Evolutionary conservation across 2,888 invertebrate species (phyloP).

Genomic region (Nemapogon koenigi): DNA sequence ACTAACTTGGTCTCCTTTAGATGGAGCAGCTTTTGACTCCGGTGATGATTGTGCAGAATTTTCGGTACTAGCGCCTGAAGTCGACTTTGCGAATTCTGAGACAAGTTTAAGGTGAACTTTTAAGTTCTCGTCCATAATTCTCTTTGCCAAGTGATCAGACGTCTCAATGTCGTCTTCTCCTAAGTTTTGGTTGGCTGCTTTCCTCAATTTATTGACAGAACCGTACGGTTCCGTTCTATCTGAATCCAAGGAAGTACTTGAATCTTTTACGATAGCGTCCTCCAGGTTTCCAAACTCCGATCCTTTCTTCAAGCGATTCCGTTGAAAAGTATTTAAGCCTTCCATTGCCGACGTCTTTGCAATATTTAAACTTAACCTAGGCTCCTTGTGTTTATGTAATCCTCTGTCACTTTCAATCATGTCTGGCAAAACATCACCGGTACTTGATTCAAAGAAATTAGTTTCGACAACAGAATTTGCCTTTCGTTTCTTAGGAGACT

Average conservation of each 20-base stretch:
- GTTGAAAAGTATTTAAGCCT: conserved; percentile 71
- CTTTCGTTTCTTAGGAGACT: conserved; percentile 70
- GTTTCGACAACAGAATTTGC: conserved; percentile 64
- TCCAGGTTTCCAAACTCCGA: conserved; percentile 80
- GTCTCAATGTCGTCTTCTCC: conserved; percentile 42
- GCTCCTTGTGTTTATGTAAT: conserved; percentile 60
- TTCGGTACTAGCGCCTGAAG: conserved; percentile 50
- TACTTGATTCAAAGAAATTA: conserved; percentile 46
- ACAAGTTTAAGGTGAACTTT: conserved; percentile 56
- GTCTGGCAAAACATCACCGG: conserved; percentile 48
- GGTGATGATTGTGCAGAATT: conserved; percentile 47
- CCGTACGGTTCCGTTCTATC: conserved; percentile 39
- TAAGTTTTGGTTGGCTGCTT: conserved; percentile 25
- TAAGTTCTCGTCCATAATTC: conserved; percentile 56
- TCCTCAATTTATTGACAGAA: conserved; percentile 19
- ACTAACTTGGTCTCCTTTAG: conserved; percentile 29
- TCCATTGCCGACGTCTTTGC: conserved; percentile 64
- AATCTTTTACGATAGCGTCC: conserved; percentile 72
- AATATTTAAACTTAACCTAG: conserved; percentile 58
- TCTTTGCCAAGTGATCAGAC: conserved; percentile 48
- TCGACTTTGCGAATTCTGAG: conserved; percentile 55
- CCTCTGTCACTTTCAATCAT: conserved; percentile 46
- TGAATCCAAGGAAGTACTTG: conserved; percentile 49
- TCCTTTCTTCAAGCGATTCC: conserved; percentile 73
- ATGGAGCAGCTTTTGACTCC: conserved; percentile 25